phyloP scores from a whole-genome alignment of 2,797 vertebrate species.

The Streptopelia turtur region DNA sequence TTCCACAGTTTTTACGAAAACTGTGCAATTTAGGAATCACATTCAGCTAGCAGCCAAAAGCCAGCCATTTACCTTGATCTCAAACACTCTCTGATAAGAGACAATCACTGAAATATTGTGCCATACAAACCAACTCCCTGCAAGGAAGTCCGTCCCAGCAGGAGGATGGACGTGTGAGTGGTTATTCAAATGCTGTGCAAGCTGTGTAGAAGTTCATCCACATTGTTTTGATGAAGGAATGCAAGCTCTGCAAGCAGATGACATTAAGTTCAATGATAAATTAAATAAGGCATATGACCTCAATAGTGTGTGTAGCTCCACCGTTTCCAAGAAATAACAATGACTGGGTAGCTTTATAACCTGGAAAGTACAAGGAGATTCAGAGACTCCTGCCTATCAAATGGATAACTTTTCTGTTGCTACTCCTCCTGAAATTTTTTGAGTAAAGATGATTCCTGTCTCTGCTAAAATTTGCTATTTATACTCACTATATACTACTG shows the following conservation, averaged over 20 bases:
- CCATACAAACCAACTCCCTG: not conserved
- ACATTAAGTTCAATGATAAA: not conserved
- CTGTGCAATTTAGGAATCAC: not conserved
- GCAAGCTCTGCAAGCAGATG: not conserved
- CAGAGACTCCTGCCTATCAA: not conserved
- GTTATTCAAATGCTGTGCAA: not conserved
- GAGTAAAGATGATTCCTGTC: not conserved
- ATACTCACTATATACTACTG: not conserved
- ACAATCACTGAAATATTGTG: not conserved
- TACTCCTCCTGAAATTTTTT: not conserved
- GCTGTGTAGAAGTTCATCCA: not conserved
- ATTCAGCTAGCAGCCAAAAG: not conserved
- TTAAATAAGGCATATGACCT: not conserved
- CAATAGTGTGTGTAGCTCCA: not conserved
- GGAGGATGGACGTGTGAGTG: rapidly evolving
- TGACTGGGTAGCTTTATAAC: not conserved
- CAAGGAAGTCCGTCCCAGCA: not conserved
- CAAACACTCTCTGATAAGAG: not conserved
- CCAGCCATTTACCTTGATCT: not conserved
- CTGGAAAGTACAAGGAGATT: not conserved
- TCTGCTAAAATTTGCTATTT: not conserved
- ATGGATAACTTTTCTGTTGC: not conserved
- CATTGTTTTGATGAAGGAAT: not conserved
- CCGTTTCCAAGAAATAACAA: not conserved
- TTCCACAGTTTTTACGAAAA: not conserved